Evolutionary conservation across 2,113 vertebrate genomes (phyloP).

Genomic region (Syrmaticus mikado): DNA sequence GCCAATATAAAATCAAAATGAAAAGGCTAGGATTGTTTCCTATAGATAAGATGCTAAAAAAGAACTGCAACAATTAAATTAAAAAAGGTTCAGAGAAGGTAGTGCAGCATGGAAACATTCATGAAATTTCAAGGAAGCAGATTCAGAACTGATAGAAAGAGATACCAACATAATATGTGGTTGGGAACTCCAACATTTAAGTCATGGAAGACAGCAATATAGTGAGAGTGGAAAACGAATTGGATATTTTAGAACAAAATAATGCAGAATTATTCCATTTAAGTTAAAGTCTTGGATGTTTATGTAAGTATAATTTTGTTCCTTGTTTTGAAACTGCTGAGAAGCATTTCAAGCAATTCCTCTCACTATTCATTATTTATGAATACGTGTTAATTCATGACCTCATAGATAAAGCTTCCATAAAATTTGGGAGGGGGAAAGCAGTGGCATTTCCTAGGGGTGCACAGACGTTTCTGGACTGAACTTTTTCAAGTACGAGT

Average conservation of each 20-base stretch:
- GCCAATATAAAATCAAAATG: conserved; percentile 18
- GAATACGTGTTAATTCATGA: not conserved
- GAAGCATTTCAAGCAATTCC: not conserved
- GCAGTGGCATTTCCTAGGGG: not conserved
- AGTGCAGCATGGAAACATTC: not conserved
- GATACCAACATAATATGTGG: not conserved
- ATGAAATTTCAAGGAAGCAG: conserved; percentile 23
- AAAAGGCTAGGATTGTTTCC: conserved; percentile 12
- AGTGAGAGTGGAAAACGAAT: not conserved
- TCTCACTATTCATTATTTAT: not conserved
- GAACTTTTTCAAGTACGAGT: not conserved
- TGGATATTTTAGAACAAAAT: not conserved
- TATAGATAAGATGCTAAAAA: not conserved
- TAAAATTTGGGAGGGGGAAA: not conserved
- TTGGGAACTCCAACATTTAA: not conserved
- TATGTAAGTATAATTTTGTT: not conserved
- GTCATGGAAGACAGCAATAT: not conserved
- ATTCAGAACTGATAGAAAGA: conserved; percentile 35
- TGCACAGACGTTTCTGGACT: not conserved
- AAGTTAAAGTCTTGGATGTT: not conserved
- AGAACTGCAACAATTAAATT: not conserved
- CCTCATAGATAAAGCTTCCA: not conserved
- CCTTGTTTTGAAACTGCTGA: not conserved
- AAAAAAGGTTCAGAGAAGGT: not conserved
- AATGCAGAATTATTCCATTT: not conserved